Evolutionary conservation across 1,140 invertebrate species (phyloP), one percentile per base, ranked within the genome.

Genomic region (Macrobrachium rosenbergii): DNA sequence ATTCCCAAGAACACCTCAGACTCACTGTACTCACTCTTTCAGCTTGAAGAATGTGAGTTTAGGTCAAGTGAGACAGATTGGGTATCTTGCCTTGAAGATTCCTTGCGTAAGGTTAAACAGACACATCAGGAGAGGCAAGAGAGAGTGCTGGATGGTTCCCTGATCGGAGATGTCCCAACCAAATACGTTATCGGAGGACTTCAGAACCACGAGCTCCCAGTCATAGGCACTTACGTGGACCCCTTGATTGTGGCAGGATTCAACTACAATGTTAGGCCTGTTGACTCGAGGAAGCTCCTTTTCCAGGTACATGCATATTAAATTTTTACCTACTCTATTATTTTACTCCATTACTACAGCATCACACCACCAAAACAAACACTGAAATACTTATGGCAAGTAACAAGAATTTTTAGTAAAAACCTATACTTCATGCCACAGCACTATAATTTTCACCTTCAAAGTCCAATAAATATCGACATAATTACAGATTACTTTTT

Each of bases 191-290:
- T 95, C 87, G 93, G 93, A 88, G 95, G 95, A 8, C 92, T 96
- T 67, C 93, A 94, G 90, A 92, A 92, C 88, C 94, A 95, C 89
- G 95, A 96, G 92, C 92, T 95, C n/a, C 95, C 95, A 52, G 95
- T 95, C 84, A 95, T 95, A 95, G 95, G 95, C 87, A 95, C 95
- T 5, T 95, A 94, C 89, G 93, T 96, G 0, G 95, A 96, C 91
- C 93, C 94, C n/a, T 93, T 94, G 85, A 94, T 96, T 64, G 92
- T 95, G 64, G 94, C 95, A 85, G 95, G 96, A 45, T 96, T 96
- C 92, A 92, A 93, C 88, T 96, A 96, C 92, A 93, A 93, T 60
- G 94, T 96, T 10, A 93, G 95, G 19, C 94, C 94, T 6, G 94
- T 94, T 58, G 93, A 93, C 81, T 93, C 93, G 75, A 93, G 94